Base-by-base conservation (phyloP, 2,888 invertebrate species). In the Xylophagus ater region DNA sequence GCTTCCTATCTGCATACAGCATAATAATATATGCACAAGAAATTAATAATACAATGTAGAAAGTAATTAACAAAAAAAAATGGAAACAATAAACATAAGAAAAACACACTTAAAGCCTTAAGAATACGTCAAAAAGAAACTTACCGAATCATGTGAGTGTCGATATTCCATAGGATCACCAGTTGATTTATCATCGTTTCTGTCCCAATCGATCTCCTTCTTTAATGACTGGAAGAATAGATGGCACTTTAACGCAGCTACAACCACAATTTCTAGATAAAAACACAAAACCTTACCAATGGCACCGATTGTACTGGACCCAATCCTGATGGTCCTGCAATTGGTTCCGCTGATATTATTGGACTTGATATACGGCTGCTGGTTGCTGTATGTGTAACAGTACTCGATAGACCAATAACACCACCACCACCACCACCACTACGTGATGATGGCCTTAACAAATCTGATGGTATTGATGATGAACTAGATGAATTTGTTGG, bases 261-360 rank as follows among this genome's bases (percentile, higher is more conserved):
- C 10, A 26, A 26, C 26, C n/a, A 26, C 9, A 26, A 26, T n/a
- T n/a, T n/a, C n/a, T n/a, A n/a, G n/a, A n/a, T n/a, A n/a, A n/a
- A n/a, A n/a, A n/a, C n/a, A n/a, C n/a, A n/a, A 15, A 9, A 23
- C 13, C 75, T 75, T 67, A 88, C 87, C 74, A 88, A 73, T 61
- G 87, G 87, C 65, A 83, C 86, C 74, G 85, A 81, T 67, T 88
- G 87, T 53, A 86, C 84, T 42, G 87, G 88, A 42, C 84, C 82
- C 57, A 87, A 69, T 47, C 83, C 84, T 32, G 85, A 85, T n/a
- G 85, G 83, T 46, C 84, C 85, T 46, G 85, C 51, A 19, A 57
- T 41, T 12, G 55, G 47, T 43, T 59, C 59, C 34, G 49, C 47
- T 34, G 41, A 41, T 51, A 49, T 33, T 46, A 55, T 51, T 49